phyloP scores from a whole-genome alignment of 1,140 invertebrate genomes.

The Saccostrea glomerata region DNA sequence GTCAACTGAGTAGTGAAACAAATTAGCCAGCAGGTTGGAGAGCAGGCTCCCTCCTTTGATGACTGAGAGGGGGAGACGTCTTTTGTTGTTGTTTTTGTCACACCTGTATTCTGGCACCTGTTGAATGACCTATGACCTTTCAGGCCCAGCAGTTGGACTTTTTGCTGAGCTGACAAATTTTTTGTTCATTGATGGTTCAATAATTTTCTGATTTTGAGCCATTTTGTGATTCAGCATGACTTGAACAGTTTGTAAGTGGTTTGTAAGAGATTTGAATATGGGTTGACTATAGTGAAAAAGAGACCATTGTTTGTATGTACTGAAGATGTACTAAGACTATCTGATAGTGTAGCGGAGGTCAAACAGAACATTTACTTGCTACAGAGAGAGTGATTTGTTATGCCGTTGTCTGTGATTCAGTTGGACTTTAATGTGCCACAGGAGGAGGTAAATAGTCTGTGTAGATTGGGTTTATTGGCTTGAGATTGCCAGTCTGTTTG shows the following conservation, averaged over 20 bases:
- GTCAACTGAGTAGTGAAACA: conserved; percentile 25
- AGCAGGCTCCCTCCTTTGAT: conserved; percentile 1
- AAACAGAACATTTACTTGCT: too few species aligned
- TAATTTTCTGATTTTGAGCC: background rate
- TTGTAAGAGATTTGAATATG: background rate
- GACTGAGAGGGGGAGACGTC: background rate
- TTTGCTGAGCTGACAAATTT: conserved; percentile 20
- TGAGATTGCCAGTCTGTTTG: too few species aligned
- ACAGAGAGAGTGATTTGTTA: background rate
- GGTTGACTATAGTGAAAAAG: background rate
- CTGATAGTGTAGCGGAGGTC: background rate
- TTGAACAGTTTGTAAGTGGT: background rate
- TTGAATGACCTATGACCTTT: conserved; percentile 11
- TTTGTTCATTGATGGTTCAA: conserved; percentile 1
- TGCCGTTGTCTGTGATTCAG: conserved; percentile 22
- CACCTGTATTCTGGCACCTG: conserved; percentile 19
- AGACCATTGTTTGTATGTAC: background rate
- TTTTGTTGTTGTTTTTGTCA: conserved; percentile 36
- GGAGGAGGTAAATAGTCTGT: background rate
- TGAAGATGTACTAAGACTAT: background rate
- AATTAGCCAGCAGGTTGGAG: conserved; percentile 18
- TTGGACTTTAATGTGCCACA: conserved; percentile 34
- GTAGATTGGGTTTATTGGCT: background rate
- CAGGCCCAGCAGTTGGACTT: background rate
- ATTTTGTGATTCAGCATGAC: background rate